phyloP scores from a whole-genome alignment of 2,113 vertebrate genomes.

The Mohoua ochrocephala region DNA sequence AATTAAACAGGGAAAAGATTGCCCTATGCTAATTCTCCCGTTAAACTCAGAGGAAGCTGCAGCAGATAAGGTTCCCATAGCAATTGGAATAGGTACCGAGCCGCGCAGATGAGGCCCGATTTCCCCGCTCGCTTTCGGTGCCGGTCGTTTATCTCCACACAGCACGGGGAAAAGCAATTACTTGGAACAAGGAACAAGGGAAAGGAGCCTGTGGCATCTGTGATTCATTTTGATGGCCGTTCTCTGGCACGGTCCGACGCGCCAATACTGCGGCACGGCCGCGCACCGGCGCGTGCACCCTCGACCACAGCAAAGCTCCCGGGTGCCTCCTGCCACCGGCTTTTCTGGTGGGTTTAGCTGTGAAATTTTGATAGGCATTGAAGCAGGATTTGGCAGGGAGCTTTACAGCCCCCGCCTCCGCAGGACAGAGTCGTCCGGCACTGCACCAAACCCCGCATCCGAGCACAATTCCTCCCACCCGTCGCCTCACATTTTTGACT shows the following conservation, averaged over 20 bases:
- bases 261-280: neutral
- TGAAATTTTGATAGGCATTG: neutral
- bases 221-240: neutral
- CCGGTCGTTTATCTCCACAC: constrained; percentile 10
- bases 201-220: neutral
- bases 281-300: accelerated
- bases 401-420: neutral
- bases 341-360: neutral
- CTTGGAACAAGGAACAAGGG: neutral
- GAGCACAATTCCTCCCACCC: neutral
- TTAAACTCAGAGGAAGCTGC: neutral
- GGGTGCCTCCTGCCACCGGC: neutral
- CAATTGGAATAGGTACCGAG: neutral
- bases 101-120: neutral
- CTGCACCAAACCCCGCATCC: neutral
- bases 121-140: neutral
- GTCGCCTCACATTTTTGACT: neutral
- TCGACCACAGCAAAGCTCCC: neutral
- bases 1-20: neutral
- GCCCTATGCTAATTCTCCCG: constrained; percentile 13
- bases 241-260: neutral
- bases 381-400: neutral
- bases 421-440: neutral
- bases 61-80: constrained; percentile 54
- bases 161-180: constrained; percentile 38